A percentile compares a stretch with the other conserved stretches of the same genome.
Conservation (phyloP, 2,888 invertebrate species). For the Brachyopa scutellaris region DNA sequence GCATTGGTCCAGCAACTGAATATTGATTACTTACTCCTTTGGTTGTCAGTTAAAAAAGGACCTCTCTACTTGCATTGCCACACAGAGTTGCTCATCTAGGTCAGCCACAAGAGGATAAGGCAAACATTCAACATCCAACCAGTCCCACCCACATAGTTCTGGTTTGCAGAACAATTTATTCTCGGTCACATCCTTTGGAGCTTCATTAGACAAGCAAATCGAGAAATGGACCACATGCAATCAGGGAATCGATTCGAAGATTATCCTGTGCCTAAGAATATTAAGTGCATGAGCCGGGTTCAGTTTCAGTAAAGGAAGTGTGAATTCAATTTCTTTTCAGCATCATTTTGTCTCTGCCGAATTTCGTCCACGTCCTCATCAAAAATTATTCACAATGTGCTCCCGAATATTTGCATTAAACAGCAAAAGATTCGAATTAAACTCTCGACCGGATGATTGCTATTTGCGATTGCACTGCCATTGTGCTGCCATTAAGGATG, state of each 20-base stretch:
- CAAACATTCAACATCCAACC: slow-evolving; percentile 21
- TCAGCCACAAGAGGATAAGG: slow-evolving; percentile 44
- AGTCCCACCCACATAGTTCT: slow-evolving; percentile 4
- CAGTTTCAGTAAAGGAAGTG: slow-evolving; percentile 31
- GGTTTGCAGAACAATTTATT: slow-evolving; percentile 52
- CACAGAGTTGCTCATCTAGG: slow-evolving; percentile 23
- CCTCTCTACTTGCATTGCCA: slow-evolving; percentile 2
- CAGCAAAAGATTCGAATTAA: slow-evolving; percentile 63
- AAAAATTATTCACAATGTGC: slow-evolving; percentile 46
- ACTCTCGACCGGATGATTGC: slow-evolving; percentile 64
- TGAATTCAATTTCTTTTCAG: slow-evolving; percentile 37
- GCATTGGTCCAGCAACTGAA: slow-evolving; percentile 42
- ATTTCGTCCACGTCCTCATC: neutral
- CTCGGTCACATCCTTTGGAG: slow-evolving; percentile 58
- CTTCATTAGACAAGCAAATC: slow-evolving; percentile 64
- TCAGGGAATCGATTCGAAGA: slow-evolving; percentile 47
- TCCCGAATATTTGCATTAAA: slow-evolving; percentile 54
- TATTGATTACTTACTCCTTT: slow-evolving; percentile 35
- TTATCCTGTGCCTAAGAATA: neutral
- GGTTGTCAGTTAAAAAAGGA: neutral
- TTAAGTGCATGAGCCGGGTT: neutral
- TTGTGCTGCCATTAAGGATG: slow-evolving; percentile 42
- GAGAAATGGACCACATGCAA: slow-evolving; percentile 60
- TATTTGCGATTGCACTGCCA: slow-evolving; percentile 59
- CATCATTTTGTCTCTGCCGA: neutral